Evolutionary conservation across 2,888 invertebrate species (phyloP), one percentile per base, ranked within the genome.

Genomic region (Drosophila setosimentum): DNA sequence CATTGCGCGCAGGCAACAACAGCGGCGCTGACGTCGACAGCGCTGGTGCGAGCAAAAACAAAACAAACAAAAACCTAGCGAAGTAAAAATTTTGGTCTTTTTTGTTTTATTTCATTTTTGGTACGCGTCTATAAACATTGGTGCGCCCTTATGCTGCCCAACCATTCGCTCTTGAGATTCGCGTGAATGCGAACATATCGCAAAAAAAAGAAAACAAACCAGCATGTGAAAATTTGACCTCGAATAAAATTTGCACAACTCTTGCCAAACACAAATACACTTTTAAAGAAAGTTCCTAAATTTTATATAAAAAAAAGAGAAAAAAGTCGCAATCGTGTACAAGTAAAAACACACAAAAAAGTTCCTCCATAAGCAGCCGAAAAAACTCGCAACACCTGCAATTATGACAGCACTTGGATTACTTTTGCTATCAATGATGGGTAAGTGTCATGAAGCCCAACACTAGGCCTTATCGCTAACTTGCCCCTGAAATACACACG

Each of bases 371-470:
- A 81, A 78, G 35, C 35, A 65, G 42, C 53, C 54, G 37, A 62
- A 55, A 71, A 68, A 50, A 65, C 45, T 33, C 67, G 45, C 45
- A 75, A 72, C 55, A 72, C 29, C 63, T 72, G 50, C 50, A 71
- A 78, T 29, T 57, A 84, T 86, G 85, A 83, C 85, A 73, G 88
- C 88, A 68, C 79, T 92, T 71, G 91, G 91, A 80, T 90, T 92
- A 89, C 73, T 91, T 80, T 66, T 91, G 66, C 79, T 92, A 89
- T 89, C 91, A 76, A 86, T 91, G 86, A 83, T 91, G 89, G 91
- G 91, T 92, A 87, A 91, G 91, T 91, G 73, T 54, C 60, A 27
- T 51, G 45, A 27, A 42, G 40, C 21, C 37, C 37, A 29, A 42
- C 33, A 45, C 29, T 30, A 35, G 45, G 53, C n/a, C 77, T 73